Evolutionary conservation across 2,888 invertebrate species (phyloP), one percentile per base, ranked within the genome.

Genomic region (Drosophila multiciliata): DNA sequence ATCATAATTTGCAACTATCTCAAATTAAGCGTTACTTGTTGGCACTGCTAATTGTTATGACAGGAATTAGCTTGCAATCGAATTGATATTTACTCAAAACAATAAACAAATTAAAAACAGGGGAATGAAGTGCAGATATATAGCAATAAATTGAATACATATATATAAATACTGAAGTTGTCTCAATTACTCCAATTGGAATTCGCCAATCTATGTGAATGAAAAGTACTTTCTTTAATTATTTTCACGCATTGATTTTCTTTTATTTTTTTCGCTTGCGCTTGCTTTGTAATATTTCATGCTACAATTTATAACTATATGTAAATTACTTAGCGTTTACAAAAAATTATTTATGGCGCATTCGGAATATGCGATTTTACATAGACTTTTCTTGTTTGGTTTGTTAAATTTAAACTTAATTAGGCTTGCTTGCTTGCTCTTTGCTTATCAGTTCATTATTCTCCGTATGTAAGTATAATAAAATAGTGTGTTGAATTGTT

Each of bases 381-480:
- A 66, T 61, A 35, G n/a, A 36, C 23, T 23, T 45, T 23, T 23
- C 38, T 42, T 45, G 55, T 55, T 61, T 67, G 49, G 45, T 72
- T 72, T 66, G 26, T 58, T 60, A 53, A 61, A 64, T 73, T 66
- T 78, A 58, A 65, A 75, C 75, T 78, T 86, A 84, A 69, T 72
- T 83, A 83, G 73, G 78, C 75, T 81, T 78, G 87, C 82, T 81
- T 78, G 87, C 82, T 79, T 88, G 81, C 80, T 80, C 74, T 80
- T 86, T 88, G 75, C 82, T 79, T 89, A 89, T 90, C 89, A 89
- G 87, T 89, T 89, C 88, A 81, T 79, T 87, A 75, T 88, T 89
- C 86, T 86, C 80, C 80, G 67, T 85, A 82, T 80, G 62, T 85
- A 78, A 70, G 69, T 82, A 73, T 84, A 67, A 65, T 81, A 80